These are phyloP conservation scores for Chrysocyon brachyurus DNA, from an alignment of 2,797 vertebrate species.

Conservation along the genomic window DNA sequence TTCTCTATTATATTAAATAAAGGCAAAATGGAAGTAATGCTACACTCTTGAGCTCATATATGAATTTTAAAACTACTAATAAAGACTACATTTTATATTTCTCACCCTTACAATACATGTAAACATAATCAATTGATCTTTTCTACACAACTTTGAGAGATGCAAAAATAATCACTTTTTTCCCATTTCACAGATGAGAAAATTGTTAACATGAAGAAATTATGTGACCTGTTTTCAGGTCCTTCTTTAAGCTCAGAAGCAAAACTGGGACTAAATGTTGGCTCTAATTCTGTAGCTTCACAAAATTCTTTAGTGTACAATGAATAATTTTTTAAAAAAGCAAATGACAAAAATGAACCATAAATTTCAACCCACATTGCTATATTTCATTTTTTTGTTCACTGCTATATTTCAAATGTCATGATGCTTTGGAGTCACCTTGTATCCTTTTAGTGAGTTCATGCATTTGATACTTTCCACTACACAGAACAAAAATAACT, in stretches of 20 bases:
- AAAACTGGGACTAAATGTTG: slow-evolving; percentile 34
- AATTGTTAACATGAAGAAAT: slow-evolving; percentile 59
- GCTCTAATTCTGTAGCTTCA: slow-evolving; percentile 46
- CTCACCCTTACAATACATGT: slow-evolving; percentile 3
- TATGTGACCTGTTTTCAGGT: slow-evolving; percentile 18
- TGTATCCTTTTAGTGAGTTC: slow-evolving; percentile 60
- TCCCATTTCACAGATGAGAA: slow-evolving; percentile 57
- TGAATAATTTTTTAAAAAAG: background rate
- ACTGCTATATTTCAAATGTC: slow-evolving; percentile 30
- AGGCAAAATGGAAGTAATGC: slow-evolving; percentile 55
- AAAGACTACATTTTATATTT: slow-evolving; percentile 39
- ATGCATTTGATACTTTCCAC: slow-evolving; percentile 39
- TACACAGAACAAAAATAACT: slow-evolving; percentile 56
- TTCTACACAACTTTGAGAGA: slow-evolving; percentile 53
- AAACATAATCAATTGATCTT: slow-evolving; percentile 51
- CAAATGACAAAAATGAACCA: slow-evolving; percentile 44
- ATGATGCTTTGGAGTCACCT: slow-evolving; percentile 4
- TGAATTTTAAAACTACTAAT: slow-evolving; percentile 27
- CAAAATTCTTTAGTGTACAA: slow-evolving; percentile 29
- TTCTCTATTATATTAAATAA: background rate
- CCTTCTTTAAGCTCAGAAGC: slow-evolving; percentile 34
- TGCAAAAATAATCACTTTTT: background rate
- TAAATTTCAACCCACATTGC: slow-evolving; percentile 19
- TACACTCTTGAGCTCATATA: background rate
- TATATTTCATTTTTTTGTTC: slow-evolving; percentile 3